Percentiles rank a stretch among this genome's conserved stretches.
phyloP scores from a whole-genome alignment of 53 echinoderm and acorn worm genomes.

The Patiria pectinifera region DNA sequence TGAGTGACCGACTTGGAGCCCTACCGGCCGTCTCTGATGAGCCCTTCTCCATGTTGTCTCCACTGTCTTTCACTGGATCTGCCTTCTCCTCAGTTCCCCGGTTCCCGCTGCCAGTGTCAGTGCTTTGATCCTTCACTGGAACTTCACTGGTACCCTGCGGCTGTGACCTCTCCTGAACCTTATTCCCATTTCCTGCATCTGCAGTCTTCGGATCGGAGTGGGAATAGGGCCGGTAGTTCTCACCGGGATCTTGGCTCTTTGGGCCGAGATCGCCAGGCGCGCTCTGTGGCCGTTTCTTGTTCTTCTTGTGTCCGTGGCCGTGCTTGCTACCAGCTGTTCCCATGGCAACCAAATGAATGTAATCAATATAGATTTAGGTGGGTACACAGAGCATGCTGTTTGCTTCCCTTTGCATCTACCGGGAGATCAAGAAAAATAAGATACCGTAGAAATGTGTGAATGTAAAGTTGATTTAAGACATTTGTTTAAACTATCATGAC shows the following conservation, averaged over 20 bases:
- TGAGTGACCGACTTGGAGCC: constrained; percentile 23
- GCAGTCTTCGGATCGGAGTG: not conserved
- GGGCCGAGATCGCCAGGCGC: not conserved
- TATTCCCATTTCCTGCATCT: not conserved
- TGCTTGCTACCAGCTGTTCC: constrained; percentile 41
- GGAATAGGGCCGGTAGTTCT: not conserved
- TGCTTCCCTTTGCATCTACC: too few species aligned
- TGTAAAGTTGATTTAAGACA: too few species aligned
- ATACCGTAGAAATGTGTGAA: too few species aligned
- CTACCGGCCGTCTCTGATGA: not conserved
- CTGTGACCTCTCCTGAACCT: not conserved
- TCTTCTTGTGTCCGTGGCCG: not conserved
- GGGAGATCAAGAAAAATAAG: too few species aligned
- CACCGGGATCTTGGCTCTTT: not conserved
- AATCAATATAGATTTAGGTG: not conserved
- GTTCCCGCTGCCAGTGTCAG: constrained; percentile 1
- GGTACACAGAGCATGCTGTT: not conserved
- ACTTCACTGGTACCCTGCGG: not conserved
- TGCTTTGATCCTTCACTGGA: not conserved
- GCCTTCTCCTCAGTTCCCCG: constrained; percentile 35
- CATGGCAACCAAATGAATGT: constrained; percentile 1
- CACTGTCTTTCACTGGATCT: constrained; percentile 29
- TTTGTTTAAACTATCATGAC: too few species aligned
- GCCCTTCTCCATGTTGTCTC: not conserved
- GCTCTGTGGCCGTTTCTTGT: constrained; percentile 8